phyloP scores from a whole-genome alignment of 2,888 invertebrate genomes.

The Oxystoma pomonae region DNA sequence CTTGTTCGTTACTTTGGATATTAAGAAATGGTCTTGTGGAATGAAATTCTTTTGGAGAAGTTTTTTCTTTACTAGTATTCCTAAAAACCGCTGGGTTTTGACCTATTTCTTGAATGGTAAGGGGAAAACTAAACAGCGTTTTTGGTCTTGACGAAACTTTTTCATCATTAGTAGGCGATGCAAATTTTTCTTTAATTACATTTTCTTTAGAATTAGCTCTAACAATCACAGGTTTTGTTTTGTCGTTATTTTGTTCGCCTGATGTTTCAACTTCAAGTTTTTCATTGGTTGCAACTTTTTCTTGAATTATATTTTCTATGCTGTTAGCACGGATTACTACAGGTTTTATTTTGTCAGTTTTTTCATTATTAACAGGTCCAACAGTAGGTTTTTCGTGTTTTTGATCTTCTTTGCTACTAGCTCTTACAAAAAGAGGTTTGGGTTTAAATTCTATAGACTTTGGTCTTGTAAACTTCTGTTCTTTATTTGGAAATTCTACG shows the following conservation, averaged over 20 bases:
- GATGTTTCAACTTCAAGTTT: not conserved
- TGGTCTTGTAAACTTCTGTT: not conserved
- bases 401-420: not conserved
- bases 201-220: not conserved
- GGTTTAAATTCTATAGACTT: not conserved
- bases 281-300: not conserved
- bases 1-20: slow-evolving; percentile 25
- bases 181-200: not conserved
- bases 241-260: not conserved
- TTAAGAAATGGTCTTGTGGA: slow-evolving; percentile 14
- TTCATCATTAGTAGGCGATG: not conserved
- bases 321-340: not conserved
- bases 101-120: not conserved
- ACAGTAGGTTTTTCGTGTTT: not conserved
- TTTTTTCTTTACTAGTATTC: not conserved
- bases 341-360: not conserved
- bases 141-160: slow-evolving; percentile 11
- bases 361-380: not conserved
- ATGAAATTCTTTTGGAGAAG: not conserved
- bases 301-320: not conserved
- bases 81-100: not conserved
- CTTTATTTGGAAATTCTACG: not conserved
- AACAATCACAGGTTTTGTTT: not conserved
- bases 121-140: slow-evolving; percentile 12
- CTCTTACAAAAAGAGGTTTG: not conserved